Evolutionary conservation across 2,113 vertebrate genomes (phyloP), one percentile per base, ranked within the genome.

Genomic region (Anas platyrhynchos): DNA sequence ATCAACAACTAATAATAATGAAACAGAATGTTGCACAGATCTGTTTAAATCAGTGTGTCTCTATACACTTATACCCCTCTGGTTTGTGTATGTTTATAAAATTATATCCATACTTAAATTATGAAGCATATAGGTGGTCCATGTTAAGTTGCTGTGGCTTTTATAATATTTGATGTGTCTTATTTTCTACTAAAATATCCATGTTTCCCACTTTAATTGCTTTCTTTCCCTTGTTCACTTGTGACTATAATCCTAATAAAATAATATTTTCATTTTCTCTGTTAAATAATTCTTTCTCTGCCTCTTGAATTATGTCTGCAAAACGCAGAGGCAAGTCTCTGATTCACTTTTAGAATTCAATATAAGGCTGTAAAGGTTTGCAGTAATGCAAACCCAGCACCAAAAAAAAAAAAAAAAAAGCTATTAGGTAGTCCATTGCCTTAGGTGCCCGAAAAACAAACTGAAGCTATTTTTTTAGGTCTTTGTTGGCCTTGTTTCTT

Each of bases 251-350:
- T 67, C 16, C 29, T 88, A 86, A 83, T 55, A 91, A 94, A 88
- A 89, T 59, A 80, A 68, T 83, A 59, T 76, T 95, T 94, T 87
- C 9, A 59, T 77, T 94, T 91, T 91, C 36, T 41, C 54, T 61
- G 22, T 88, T 93, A 86, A 93, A 89, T 65, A 73, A 82, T 88
- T 91, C n/a, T 81, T 95, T 91, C 73, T 73, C 32, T 83, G 31
- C 25, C 22, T 68, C 77, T 88, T 82, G 74, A 96, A 77, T 88
- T 86, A 86, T n/a, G n/a, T 11, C 29, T 87, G 59, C 7, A 6
- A 81, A 84, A 90, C 36, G 11, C 46, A 66, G 31, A 88, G 9
- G 38, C 66, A 96, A 96, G 91, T 82, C 15, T 4, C 22, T 62
- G 34, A 44, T 56, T 86, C 14, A 50, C n/a, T 68, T 91, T 56